Evolutionary conservation across 2,113 vertebrate species (phyloP).

Genomic region (Gallinago paraguaiae): DNA sequence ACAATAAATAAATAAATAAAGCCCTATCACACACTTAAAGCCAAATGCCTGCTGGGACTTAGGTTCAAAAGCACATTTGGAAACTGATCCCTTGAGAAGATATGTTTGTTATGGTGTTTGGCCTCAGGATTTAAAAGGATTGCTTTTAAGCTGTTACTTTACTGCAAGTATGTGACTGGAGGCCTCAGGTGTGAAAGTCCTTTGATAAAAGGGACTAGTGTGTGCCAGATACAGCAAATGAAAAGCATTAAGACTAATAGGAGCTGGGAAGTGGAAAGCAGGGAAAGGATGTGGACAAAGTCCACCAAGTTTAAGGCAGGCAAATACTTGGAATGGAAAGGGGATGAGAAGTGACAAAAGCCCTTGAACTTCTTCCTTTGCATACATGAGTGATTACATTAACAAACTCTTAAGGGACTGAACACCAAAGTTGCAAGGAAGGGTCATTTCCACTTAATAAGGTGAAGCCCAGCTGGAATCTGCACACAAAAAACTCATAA

Average conservation of each 20-base stretch:
- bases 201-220: constrained; percentile 67
- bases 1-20: constrained; percentile 42
- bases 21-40: not conserved
- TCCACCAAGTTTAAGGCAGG: constrained; percentile 54
- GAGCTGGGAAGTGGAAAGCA: not conserved
- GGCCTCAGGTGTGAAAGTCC: constrained; percentile 76
- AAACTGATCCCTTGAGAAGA: constrained; percentile 51
- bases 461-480: not conserved
- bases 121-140: constrained; percentile 71
- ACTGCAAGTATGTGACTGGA: constrained; percentile 42
- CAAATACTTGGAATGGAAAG: constrained; percentile 36
- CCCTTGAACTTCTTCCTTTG: constrained; percentile 36
- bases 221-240: not conserved
- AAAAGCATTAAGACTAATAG: constrained; percentile 35
- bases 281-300: constrained; percentile 1
- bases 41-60: constrained; percentile 47
- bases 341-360: constrained; percentile 23
- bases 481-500: not conserved
- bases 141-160: constrained; percentile 63
- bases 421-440: not conserved
- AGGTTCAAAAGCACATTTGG: constrained; percentile 64
- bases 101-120: constrained; percentile 56
- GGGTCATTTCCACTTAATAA: not conserved
- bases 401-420: not conserved
- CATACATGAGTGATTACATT: not conserved